phyloP scores from a whole-genome alignment of 30 jellyfish, hydroid and myxozoan genomes.

The Aurelia sp. region DNA sequence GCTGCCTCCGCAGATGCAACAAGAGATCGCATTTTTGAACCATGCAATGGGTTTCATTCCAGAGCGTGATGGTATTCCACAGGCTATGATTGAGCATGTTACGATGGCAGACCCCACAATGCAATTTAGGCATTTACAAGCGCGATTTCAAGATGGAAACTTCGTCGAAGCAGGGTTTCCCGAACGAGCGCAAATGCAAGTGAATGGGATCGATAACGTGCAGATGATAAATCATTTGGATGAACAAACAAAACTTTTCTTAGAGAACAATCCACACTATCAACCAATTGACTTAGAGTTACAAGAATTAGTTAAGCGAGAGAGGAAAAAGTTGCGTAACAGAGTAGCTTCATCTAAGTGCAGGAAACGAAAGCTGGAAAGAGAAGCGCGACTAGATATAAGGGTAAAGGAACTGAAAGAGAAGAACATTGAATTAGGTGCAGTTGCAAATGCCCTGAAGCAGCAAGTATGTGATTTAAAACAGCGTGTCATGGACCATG shows the following conservation, averaged over 20 bases:
- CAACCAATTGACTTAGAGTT: conserved; percentile 94
- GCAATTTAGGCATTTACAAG: conserved; percentile 67
- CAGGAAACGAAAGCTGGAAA: conserved; percentile 92
- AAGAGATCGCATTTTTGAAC: conserved; percentile 87
- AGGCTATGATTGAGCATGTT: conserved; percentile 53
- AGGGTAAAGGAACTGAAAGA: conserved; percentile 93
- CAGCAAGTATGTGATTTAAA: conserved; percentile 98
- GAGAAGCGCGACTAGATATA: conserved; percentile 97
- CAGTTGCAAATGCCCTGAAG: conserved; percentile 98
- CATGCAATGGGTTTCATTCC: conserved; percentile 94
- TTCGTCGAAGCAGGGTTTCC: conserved; percentile 63
- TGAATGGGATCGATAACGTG: conserved; percentile 65
- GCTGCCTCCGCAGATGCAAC: conserved; percentile 85
- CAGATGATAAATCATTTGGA: conserved; percentile 53
- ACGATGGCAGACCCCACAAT: conserved; percentile 75
- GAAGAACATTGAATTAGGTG: conserved; percentile 94
- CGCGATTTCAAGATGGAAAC: conserved; percentile 62
- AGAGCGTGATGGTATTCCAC: conserved; percentile 81
- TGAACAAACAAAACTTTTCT: conserved; percentile 84
- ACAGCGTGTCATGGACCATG: conserved; percentile 99
- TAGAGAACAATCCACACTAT: conserved; percentile 91
- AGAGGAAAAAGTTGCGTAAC: conserved; percentile 92
- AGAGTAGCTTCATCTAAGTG: conserved; percentile 98
- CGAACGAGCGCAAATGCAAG: conserved; percentile 66
- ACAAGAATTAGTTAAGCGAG: conserved; percentile 98